phyloP scores from a whole-genome alignment of 2,113 vertebrate species.

The Coregonus clupeaformis region DNA sequence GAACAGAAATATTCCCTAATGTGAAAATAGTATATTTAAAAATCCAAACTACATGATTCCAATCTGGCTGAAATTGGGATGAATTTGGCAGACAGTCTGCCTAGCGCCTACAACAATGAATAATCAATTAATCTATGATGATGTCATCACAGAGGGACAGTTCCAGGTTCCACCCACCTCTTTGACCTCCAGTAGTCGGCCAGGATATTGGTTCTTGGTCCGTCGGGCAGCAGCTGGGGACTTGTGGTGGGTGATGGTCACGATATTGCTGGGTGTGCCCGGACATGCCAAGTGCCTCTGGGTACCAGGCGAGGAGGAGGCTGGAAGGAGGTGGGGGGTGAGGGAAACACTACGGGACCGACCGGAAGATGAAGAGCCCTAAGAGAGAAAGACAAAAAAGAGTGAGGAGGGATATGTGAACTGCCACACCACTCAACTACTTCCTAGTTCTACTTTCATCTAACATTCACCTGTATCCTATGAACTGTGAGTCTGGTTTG shows the following conservation, averaged over 20 bases:
- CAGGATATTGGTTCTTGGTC: constrained; percentile 80
- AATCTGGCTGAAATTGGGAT: not conserved
- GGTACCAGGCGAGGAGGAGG: constrained; percentile 84
- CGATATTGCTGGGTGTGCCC: constrained; percentile 80
- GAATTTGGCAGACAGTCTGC: not conserved
- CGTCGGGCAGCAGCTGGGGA: constrained; percentile 89
- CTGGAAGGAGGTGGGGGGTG: constrained; percentile 81
- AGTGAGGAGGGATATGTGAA: not conserved
- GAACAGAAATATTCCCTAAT: not conserved
- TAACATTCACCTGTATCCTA: too few species aligned
- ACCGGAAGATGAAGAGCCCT: constrained; percentile 82
- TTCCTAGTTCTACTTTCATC: not conserved
- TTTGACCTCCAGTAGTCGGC: constrained; percentile 88
- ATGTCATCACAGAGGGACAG: not conserved
- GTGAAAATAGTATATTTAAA: not conserved
- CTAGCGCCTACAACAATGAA: not conserved
- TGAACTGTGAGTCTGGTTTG: too few species aligned
- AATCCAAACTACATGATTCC: not conserved
- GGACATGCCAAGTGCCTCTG: constrained; percentile 77
- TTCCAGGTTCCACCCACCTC: constrained; percentile 80
- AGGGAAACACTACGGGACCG: constrained; percentile 89
- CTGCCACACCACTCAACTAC: not conserved
- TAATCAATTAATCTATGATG: not conserved
- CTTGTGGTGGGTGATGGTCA: constrained; percentile 95
- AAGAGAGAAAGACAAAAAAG: constrained; percentile 17